Conservation (phyloP, 2,888 invertebrate species). For the Fragum whitleyi region DNA sequence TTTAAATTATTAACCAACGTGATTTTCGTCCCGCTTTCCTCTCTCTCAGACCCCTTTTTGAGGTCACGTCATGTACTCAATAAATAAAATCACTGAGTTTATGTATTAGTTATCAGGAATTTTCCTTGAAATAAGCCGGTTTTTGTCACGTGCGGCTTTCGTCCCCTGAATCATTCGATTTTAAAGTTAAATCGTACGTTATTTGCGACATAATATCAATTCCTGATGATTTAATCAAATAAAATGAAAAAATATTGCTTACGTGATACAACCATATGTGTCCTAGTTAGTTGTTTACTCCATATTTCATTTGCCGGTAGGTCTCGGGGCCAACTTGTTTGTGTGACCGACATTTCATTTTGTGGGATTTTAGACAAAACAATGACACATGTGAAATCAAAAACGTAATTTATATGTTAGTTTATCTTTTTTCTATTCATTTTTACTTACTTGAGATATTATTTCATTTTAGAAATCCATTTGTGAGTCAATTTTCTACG, state of each 20-base stretch:
- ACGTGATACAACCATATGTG: conserved; percentile 20
- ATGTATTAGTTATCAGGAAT: too few species aligned
- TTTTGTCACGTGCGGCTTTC: too few species aligned
- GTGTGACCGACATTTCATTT: conserved; percentile 13
- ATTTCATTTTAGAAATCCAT: conserved; percentile 9
- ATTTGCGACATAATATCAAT: too few species aligned
- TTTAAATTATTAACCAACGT: too few species aligned
- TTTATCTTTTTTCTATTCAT: background rate
- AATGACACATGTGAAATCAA: background rate
- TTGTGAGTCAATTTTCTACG: background rate
- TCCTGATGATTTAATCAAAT: too few species aligned
- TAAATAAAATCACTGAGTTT: too few species aligned
- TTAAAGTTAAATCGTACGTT: too few species aligned
- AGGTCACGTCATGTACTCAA: too few species aligned
- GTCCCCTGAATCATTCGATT: too few species aligned
- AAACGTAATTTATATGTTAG: background rate
- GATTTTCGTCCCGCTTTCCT: too few species aligned
- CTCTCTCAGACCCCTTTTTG: too few species aligned
- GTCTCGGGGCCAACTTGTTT: conserved; percentile 1
- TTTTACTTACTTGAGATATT: conserved; percentile 6
- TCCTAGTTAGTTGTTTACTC: conserved; percentile 35
- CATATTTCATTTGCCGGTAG: conserved; percentile 26
- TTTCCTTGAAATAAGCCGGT: too few species aligned
- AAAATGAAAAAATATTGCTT: background rate
- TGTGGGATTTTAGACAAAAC: background rate